Base-by-base conservation (phyloP, 2,888 invertebrate species). In the Idaea dimidiata region DNA sequence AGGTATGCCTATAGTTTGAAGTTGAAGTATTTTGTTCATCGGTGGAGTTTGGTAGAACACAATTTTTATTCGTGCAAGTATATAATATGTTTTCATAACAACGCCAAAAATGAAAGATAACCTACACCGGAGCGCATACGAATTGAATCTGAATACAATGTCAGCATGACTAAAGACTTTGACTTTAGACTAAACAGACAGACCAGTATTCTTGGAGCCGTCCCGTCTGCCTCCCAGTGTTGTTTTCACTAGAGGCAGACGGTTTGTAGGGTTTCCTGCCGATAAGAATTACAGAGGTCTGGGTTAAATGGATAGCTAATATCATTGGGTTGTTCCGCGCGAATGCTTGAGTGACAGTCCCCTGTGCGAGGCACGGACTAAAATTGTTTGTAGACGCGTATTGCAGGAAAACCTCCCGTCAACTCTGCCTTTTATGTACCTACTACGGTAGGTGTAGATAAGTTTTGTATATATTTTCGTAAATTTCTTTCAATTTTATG, bases 341-440 rank as follows among this genome's bases (percentile, higher is more conserved):
- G 83, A 83, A 77, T 78, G 83, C 81, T 84, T 88, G 89, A 89
- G 83, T 89, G 89, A 89, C 89, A 88, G 86, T 86, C 88, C 89
- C 89, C 83, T 79, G 83, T 83, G 85, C 79, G 81, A 80, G 81
- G 79, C 81, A 79, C 80, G 81, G 79, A 79, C 83, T 80, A 78
- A 80, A 82, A 80, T 82, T 84, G 83, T 83, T 86, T 84, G 79
- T 77, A 79, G 76, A 78, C 79, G 82, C 80, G 82, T 81, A 83
- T 77, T 82, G 80, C 76, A 81, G 80, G 74, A 77, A 73, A 78
- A 72, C 70, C 73, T 72, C 76, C 78, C 73, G 73, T 75, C 76
- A 72, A 73, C 74, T 70, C 70, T 62, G 62, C 68, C 61, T 24
- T 24, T 1, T 24, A 24, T 24, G 24, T 24, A 24, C 24, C 60